Base-by-base conservation (phyloP, 2,888 invertebrate species). In the Drosophila eohydei region DNA sequence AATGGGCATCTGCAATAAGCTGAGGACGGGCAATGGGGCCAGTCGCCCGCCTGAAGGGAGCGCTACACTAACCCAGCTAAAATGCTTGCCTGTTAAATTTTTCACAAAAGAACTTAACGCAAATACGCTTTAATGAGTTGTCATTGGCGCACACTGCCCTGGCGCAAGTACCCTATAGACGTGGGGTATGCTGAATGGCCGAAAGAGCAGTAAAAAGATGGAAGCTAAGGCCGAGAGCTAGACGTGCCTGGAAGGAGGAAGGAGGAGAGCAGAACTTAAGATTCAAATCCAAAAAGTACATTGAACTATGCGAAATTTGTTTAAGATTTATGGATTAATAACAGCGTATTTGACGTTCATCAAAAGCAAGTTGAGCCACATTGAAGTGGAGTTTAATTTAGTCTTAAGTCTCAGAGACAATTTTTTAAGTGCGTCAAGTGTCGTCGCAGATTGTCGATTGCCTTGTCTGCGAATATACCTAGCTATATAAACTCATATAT, bases 41-140 rank as follows among this genome's bases (percentile, higher is more conserved):
- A 21, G 21, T 1, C 21, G 21, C 21, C 21, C 21, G 21, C 21
- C 21, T 21, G 21, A 21, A 21, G 21, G 21, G 21, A 21, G 21
- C 21, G 40, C 32, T 7, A 8, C 14, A 41, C 40, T 62, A 56
- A 55, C 59, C 64, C 56, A 32, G 54, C 76, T 71, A 76, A 73
- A 79, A 79, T 71, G 73, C 62, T 68, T 58, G 60, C 40, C 74
- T 66, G 50, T 64, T 71, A 46, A 57, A 80, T 71, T 69, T 57
- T 74, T 63, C 38, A 80, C 65, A 56, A 71, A 71, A 46, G 57
- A 71, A 80, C 62, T 69, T 68, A 73, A 67, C 59, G 73, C 73
- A 77, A 73, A 79, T 71, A 80, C 68, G 64, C 73, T 79, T 80
- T 74, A 79, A 79, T 80, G 68, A 80, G 78, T 60, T 76, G 80